Evolutionary conservation across 1,140 invertebrate genomes (phyloP), one percentile per base, ranked within the genome.

Genomic region (Thalassaphorura encarpata): DNA sequence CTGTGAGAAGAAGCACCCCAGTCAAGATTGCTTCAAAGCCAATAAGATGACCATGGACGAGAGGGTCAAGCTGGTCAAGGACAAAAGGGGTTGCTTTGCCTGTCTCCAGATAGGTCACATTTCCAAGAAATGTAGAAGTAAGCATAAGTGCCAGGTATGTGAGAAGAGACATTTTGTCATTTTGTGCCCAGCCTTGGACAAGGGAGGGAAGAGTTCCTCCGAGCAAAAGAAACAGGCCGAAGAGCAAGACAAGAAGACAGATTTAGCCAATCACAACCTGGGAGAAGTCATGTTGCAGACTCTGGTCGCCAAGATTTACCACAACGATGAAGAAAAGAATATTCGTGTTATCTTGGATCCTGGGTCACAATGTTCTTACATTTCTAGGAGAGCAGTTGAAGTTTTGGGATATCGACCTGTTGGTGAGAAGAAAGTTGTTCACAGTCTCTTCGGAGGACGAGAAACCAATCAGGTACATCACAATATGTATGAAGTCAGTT

Each of bases 391-490:
- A 49, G 45, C 48, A 19, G 49, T n/a, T 2, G 24, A 46, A 16
- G 50, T 31, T 4, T 21, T 54, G 4, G 21, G n/a, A 45, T 53
- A 43, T 19, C 16, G 27, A 33, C 24, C 45, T n/a, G n/a, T 33
- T 29, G 41, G 43, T 28, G 21, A 31, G 23, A 36, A 57, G 18
- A 49, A 2, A 16, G 29, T 53, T 0, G 18, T 15, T n/a, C 54
- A 58, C 39, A 41, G 36, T 19, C 23, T 61, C 15, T 61, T 53
- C 43, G 52, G 55, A 15, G 60, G 55, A 1, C 15, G n/a, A 6
- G 19, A 45, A 3, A 58, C 54, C 1, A 15, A 36, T 1, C 16
- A 3, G 1, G 13, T 31, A 43, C 1, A 18, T 2, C 53, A 63
- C 26, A 29, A 49, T 6, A 11, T 6, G 1, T 52, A 46, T 33